Base-by-base conservation (phyloP, 1,140 invertebrate genomes). In the Drosophila hydei region DNA sequence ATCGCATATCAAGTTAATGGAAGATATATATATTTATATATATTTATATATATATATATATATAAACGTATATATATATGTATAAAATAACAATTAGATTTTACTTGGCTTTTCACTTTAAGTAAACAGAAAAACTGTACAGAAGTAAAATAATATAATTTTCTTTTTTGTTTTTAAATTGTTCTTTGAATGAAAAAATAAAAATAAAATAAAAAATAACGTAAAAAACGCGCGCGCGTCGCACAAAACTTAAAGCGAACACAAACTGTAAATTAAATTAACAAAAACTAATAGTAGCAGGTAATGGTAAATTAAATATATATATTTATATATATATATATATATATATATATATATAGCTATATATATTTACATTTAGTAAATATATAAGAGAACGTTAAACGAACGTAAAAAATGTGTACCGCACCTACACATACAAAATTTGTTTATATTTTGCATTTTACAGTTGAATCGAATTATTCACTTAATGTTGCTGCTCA, bases 181-280 rank as follows among this genome's bases (percentile, higher is more conserved):
- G 30, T n/a, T 48, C 21, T 58, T 58, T 58, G 30, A 58, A 50
- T 58, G 42, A 67, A 61, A 18, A 50, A 16, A 38, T 25, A 51
- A 25, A 25, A 78, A 55, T 50, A 42, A 16, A 38, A 18, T 42
- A 27, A 25, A 78, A 55, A 54, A 51, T 16, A 78, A 65, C 56
- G 25, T 45, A 67, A 62, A 61, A 56, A 25, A 40, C 50, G 79
- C 79, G 81, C 67, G 77, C 70, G 79, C 72, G 55, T 65, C 56
- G 62, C 45, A 83, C 68, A 68, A 68, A 84, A 80, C 77, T 79
- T 71, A 67, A 77, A 63, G 56, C 68, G 72, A 79, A 85, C 80
- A 85, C 79, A 87, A 87, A 74, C 60, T 62, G 67, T 70, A 64
- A 79, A 88, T 85, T 81, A 85, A 87, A 81, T 85, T 81, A 85